These are phyloP conservation scores for Ptychodera flava DNA, from an alignment of 35 echinoderm and acorn worm genomes.

Conservation along the genomic window DNA sequence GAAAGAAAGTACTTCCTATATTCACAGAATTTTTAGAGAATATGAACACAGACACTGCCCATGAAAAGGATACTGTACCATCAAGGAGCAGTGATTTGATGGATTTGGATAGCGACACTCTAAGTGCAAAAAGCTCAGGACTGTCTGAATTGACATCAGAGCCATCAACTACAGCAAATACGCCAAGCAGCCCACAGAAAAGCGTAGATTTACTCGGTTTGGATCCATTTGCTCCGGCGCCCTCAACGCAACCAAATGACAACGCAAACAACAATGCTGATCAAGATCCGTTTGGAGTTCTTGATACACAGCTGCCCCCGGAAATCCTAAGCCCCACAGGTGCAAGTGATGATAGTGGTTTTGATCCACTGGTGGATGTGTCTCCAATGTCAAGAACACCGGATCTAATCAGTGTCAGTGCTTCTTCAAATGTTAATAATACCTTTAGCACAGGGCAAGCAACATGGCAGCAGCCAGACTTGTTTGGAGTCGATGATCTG, in stretches of 20 bases:
- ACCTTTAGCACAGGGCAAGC: too few species aligned
- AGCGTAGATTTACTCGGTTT: neutral
- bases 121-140: neutral
- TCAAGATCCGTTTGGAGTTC: neutral
- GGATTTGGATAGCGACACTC: neutral
- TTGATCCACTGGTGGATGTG: neutral
- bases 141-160: neutral
- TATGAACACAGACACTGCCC: neutral
- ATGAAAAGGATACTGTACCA: neutral
- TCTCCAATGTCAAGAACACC: too few species aligned
- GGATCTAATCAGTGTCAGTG: too few species aligned
- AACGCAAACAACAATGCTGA: neutral
- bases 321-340: neutral
- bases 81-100: neutral
- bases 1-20: neutral
- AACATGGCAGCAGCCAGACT: too few species aligned
- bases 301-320: neutral
- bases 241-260: neutral
- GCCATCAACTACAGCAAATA: neutral
- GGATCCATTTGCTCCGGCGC: neutral
- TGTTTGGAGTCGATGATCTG: too few species aligned
- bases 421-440: too few species aligned
- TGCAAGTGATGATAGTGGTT: neutral
- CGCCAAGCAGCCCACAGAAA: neutral
- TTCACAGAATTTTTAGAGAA: neutral